These are phyloP conservation scores for Galeopterus variegatus DNA, from an alignment of 2,113 vertebrate genomes.

Conservation along the genomic window DNA sequence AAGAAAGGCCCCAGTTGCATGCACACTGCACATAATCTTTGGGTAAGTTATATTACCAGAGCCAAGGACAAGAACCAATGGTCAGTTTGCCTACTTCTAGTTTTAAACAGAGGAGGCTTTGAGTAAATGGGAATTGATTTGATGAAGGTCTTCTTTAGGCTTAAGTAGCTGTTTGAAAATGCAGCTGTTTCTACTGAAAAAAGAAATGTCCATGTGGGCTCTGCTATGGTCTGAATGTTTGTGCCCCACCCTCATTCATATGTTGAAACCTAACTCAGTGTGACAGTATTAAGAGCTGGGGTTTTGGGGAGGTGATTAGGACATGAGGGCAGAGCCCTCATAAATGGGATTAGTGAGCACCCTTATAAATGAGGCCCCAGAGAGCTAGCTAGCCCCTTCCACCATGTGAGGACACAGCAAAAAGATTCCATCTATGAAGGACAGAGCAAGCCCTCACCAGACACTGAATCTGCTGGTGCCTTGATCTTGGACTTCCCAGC, in stretches of 20 bases:
- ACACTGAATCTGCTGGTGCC: not conserved
- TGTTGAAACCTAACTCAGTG: not conserved
- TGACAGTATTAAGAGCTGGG: not conserved
- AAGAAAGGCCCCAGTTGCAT: not conserved
- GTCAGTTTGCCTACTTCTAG: not conserved
- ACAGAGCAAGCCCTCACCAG: not conserved
- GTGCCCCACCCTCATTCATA: not conserved
- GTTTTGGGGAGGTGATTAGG: not conserved
- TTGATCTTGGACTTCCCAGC: not conserved
- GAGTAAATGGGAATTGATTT: conserved; percentile 50
- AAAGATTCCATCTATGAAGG: not conserved
- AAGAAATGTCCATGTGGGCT: not conserved
- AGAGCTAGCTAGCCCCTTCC: not conserved
- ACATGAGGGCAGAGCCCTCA: not conserved
- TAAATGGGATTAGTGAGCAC: not conserved
- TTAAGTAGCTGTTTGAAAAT: conserved; percentile 57
- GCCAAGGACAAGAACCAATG: not conserved
- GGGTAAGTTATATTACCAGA: not conserved
- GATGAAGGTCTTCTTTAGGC: not conserved
- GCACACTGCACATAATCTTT: not conserved
- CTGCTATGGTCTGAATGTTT: not conserved
- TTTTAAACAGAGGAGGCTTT: conserved; percentile 66
- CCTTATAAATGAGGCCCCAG: not conserved
- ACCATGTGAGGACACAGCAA: not conserved
- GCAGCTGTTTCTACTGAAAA: conserved; percentile 7